phyloP scores from a whole-genome alignment of 2,888 invertebrate genomes.

The Sicus ferrugineus region DNA sequence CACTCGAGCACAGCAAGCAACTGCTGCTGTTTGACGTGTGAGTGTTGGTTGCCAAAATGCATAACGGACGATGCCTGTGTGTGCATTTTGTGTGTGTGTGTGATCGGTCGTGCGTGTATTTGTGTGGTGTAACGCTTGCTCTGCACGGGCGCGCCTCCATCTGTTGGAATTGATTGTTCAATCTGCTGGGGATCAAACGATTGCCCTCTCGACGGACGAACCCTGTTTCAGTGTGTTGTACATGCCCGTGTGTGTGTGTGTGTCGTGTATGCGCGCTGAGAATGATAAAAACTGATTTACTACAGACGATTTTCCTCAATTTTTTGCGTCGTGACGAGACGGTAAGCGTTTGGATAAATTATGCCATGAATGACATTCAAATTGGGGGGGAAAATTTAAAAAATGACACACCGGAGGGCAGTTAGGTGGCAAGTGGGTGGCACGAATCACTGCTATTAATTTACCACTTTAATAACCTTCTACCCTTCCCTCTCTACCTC shows the following conservation, averaged over 20 bases:
- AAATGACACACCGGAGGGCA: too few relatives aligned
- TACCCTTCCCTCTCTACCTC: not conserved
- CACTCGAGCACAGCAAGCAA: constrained; percentile 19
- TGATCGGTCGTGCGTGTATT: not conserved
- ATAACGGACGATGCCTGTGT: not conserved
- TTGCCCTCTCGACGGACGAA: constrained; percentile 2
- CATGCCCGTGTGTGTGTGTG: not conserved
- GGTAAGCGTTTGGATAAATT: not conserved
- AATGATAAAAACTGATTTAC: constrained; percentile 9
- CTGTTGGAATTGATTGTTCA: constrained; percentile 34
- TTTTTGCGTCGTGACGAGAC: too few relatives aligned
- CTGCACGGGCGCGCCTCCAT: constrained; percentile 27
- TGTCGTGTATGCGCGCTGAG: constrained; percentile 15
- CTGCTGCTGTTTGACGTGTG: constrained; percentile 12
- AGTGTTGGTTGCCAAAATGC: constrained; percentile 10
- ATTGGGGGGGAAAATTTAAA: not conserved
- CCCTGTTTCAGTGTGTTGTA: not conserved
- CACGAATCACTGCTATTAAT: not conserved
- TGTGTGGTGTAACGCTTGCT: constrained; percentile 7
- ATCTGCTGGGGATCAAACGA: constrained; percentile 34
- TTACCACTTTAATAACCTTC: not conserved
- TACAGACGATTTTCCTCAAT: not conserved
- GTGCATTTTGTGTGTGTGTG: not conserved
- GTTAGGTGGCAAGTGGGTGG: too few relatives aligned
- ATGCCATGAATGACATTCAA: not conserved